Conservation (phyloP, 2,113 vertebrate species). For the Bothrops jararaca region DNA sequence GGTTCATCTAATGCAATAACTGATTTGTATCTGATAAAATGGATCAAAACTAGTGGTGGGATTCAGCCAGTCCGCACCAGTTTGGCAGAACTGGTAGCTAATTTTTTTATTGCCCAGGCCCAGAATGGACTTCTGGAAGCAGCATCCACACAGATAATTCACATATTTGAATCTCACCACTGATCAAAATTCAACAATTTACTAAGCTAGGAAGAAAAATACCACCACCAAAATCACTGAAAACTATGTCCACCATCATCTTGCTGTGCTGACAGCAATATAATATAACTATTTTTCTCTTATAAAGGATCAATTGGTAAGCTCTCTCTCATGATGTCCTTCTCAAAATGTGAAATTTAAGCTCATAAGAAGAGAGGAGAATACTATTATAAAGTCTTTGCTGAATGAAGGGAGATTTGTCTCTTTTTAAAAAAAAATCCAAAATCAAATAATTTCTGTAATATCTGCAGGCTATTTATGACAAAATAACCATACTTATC, state of each 20-base stretch:
- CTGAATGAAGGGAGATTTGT: not conserved
- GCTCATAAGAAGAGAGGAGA: not conserved
- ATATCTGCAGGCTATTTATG: not conserved
- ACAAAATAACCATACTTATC: not conserved
- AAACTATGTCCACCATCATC: not conserved
- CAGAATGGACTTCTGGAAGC: no score
- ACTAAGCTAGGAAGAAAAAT: not conserved
- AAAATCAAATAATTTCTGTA: not conserved
- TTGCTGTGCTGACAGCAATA: not conserved
- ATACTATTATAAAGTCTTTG: not conserved
- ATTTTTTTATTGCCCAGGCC: no score
- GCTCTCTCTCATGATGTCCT: not conserved
- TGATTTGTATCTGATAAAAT: conserved; percentile 21
- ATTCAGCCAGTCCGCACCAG: no score
- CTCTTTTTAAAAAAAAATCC: not conserved
- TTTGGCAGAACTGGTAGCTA: no score
- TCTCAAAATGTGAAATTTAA: not conserved
- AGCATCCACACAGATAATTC: no score
- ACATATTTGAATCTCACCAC: no score
- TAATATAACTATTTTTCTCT: not conserved
- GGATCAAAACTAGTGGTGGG: not conserved
- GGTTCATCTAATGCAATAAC: not conserved
- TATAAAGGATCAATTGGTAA: not conserved
- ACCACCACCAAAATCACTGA: not conserved
- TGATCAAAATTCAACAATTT: not conserved